A percentile compares a stretch with the other conserved stretches of the same genome.
Conservation (phyloP, 2,888 invertebrate species). For the Phasia obesa region DNA sequence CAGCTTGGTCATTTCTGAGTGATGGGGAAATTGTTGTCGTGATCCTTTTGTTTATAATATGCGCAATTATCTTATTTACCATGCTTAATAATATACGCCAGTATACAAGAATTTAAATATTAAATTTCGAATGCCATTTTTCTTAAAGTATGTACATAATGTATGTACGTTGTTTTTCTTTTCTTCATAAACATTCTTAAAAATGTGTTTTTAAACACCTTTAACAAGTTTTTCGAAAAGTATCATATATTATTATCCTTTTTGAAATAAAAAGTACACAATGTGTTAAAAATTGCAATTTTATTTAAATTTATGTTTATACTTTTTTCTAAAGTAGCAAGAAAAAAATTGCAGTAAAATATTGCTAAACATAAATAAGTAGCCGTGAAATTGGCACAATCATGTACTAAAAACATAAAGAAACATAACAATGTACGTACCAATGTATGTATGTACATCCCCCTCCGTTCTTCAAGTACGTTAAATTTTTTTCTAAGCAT, state of each 20-base stretch:
- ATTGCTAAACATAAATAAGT: slow-evolving; percentile 77
- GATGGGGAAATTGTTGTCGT: no score
- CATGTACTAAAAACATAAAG: slow-evolving; percentile 60
- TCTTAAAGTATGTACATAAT: no score
- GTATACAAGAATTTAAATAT: no score
- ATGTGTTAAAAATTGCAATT: slow-evolving; percentile 78
- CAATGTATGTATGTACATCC: no score
- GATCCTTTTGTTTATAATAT: no score
- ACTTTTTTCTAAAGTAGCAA: background rate
- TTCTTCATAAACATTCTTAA: background rate
- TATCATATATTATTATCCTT: slow-evolving; percentile 18
- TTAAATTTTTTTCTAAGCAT: slow-evolving; percentile 8
- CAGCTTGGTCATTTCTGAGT: no score
- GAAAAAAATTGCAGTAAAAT: slow-evolving; percentile 72
- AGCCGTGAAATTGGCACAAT: slow-evolving; percentile 78
- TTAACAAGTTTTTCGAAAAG: slow-evolving; percentile 11
- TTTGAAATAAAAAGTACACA: slow-evolving; percentile 57
- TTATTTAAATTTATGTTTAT: slow-evolving; percentile 79
- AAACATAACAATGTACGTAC: slow-evolving; percentile 3
- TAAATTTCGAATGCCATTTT: no score
- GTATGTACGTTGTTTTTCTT: no score
- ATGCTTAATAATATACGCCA: no score
- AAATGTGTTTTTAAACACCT: background rate
- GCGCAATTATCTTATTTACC: no score
- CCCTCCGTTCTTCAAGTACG: background rate